Evolutionary conservation across 1,140 invertebrate genomes (phyloP), one percentile per base, ranked within the genome.

Genomic region (Trialeurodes vaporariorum): DNA sequence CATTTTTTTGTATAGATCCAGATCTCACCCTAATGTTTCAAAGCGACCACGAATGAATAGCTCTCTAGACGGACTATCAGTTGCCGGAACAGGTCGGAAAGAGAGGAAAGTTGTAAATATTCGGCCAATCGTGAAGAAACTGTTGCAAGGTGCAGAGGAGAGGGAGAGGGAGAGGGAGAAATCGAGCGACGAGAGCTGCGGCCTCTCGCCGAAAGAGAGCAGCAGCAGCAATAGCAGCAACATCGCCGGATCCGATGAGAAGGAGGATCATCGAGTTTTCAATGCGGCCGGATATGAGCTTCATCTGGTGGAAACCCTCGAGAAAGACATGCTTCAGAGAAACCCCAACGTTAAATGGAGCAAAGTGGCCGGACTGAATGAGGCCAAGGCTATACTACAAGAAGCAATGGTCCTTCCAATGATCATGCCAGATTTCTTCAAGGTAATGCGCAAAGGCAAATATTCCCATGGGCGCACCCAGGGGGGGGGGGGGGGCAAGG

Each of bases 271-370:
- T 9, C 85, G 85, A 74, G 82, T 86, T 23, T 93, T 92, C 77
- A 85, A 89, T 70, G 79, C 87, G 0, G 77, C 82, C 21, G 90
- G 90, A 5, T 90, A 87, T 74, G 90, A 94, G 76, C 76, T 84
- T 63, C 89, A 91, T 75, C 77, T 94, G 21, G 89, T 93, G 0
- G 91, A 93, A 65, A 88, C 83, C 68, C 73, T 88, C 22, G 86
- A 87, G 75, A 76, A 83, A 70, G 85, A 87, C 71, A 86, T 89
- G 67, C 75, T 89, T 11, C 81, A 84, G 71, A 81, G 80, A 71
- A 82, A 87, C 75, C 83, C 84, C 0, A 81, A 83, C 74, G 81
- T 87, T 22, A 76, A 78, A 26, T 87, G 86, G 85, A 77, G 78
- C 68, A 83, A 86, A 70, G 86, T 89, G 64, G 85, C 86, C 1